Evolutionary conservation across 2,113 vertebrate species (phyloP).

Genomic region (Elachura formosa): DNA sequence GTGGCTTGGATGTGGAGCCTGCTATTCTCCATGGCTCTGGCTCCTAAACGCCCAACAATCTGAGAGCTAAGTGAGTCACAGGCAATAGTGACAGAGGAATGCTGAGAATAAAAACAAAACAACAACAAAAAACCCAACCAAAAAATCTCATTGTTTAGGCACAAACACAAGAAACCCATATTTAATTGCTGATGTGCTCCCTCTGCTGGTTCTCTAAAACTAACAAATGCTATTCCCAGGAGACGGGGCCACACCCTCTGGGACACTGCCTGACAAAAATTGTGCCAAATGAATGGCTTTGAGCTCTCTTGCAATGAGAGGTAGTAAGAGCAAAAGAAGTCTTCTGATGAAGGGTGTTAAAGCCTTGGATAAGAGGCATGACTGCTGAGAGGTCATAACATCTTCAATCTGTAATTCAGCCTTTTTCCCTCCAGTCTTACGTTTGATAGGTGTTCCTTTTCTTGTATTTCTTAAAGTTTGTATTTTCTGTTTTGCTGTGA

Average conservation of each 20-base stretch:
- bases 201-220: constrained; percentile 52
- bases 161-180: constrained; percentile 12
- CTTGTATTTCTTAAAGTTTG: background rate
- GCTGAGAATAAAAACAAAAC: constrained; percentile 43
- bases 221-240: constrained; percentile 13
- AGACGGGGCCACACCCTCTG: constrained; percentile 16
- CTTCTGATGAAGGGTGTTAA: background rate
- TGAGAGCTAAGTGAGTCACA: constrained; percentile 36
- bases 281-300: background rate
- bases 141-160: constrained; percentile 47
- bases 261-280: constrained; percentile 2
- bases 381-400: background rate
- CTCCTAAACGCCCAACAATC: background rate
- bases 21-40: background rate
- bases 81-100: constrained; percentile 13
- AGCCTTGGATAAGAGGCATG: background rate
- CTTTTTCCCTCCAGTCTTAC: background rate
- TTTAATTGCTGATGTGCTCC: constrained; percentile 63
- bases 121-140: background rate
- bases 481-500: background rate
- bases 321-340: background rate
- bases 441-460: background rate
- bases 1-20: background rate
- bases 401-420: background rate
- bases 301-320: background rate